Evolutionary conservation across 2,888 invertebrate species (phyloP).

Genomic region (Eulithis testata): DNA sequence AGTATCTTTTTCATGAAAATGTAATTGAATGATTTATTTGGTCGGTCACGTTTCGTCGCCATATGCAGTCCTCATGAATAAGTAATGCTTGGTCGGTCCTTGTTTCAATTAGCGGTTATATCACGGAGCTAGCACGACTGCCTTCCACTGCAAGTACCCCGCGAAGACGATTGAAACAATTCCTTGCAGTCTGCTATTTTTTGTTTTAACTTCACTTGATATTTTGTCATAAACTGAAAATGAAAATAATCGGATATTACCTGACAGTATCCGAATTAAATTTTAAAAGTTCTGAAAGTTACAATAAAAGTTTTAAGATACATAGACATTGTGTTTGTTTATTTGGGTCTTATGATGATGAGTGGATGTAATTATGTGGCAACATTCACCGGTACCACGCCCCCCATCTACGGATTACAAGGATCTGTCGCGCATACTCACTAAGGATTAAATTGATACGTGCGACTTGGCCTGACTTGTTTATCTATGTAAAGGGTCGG

Average conservation of each 20-base stretch:
- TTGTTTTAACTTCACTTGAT: constrained; percentile 25
- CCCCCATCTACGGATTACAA: constrained; percentile 72
- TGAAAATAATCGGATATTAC: no score
- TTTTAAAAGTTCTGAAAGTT: no score
- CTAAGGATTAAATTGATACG: constrained; percentile 79
- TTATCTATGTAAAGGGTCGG: constrained; percentile 78
- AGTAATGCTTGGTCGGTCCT: constrained; percentile 80
- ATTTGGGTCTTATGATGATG: constrained; percentile 60
- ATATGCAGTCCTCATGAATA: constrained; percentile 84
- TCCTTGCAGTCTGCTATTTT: constrained; percentile 44
- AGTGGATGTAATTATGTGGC: constrained; percentile 77
- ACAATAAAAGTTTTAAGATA: neutral
- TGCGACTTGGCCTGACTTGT: constrained; percentile 73
- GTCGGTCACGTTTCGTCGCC: constrained; percentile 79
- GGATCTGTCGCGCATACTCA: constrained; percentile 70
- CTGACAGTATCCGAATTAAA: no score
- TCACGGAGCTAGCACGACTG: constrained; percentile 71
- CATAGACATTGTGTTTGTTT: constrained; percentile 29
- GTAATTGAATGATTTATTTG: constrained; percentile 82
- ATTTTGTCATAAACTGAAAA: no score
- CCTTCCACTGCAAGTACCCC: constrained; percentile 51
- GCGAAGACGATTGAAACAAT: constrained; percentile 46
- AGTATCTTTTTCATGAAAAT: constrained; percentile 71
- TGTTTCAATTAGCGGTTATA: constrained; percentile 84
- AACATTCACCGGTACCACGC: constrained; percentile 70